Evolutionary conservation across 1,140 invertebrate genomes (phyloP), one percentile per base, ranked within the genome.

Genomic region (Mactra quadrangularis): DNA sequence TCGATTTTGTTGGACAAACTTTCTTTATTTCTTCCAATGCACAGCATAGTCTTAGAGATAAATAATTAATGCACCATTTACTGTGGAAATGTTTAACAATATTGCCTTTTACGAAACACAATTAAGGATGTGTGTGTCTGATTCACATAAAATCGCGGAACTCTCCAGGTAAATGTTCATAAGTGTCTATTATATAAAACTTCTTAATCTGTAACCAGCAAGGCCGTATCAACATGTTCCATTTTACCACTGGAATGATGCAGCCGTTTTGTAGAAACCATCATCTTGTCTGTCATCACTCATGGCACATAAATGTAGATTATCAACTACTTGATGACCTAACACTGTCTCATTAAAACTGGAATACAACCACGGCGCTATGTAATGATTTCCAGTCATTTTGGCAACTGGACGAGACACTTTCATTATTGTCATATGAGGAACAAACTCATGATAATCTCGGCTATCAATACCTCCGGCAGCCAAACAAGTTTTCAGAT

Each of bases 391-490:
- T 0, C 89, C 88, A 29, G 86, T 88, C 57, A 66, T 11, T 27
- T 88, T 84, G 0, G 89, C 85, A 31, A 90, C 86, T 17, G 90
- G 87, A 9, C 92, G 88, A 17, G 87, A 89, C 0, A 93, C 83
- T 78, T 94, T 94, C 86, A 93, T 89, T 29, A 94, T 77, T 11
- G 93, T 93, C 86, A 94, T 90, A 82, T 94, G 93, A 9, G 93
- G 93, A 38, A 93, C 89, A 89, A 93, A 94, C 74, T 93, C 92
- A 66, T 88, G 85, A 62, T 86, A 83, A 52, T 88, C 88, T 27
- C 90, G 70, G 7, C 92, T 89, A 15, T 91, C 86, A 13, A 93
- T 70, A 13, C 92, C 91, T 25, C 85, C 86, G 27, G 91, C 83
- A 19, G 85, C 74, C 22, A 94, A 71, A 84, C 85, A 82, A 9